A percentile compares a stretch with the other conserved stretches of the same genome.
Conservation (phyloP, 2,888 invertebrate genomes). For the Maniola hyperantus region DNA sequence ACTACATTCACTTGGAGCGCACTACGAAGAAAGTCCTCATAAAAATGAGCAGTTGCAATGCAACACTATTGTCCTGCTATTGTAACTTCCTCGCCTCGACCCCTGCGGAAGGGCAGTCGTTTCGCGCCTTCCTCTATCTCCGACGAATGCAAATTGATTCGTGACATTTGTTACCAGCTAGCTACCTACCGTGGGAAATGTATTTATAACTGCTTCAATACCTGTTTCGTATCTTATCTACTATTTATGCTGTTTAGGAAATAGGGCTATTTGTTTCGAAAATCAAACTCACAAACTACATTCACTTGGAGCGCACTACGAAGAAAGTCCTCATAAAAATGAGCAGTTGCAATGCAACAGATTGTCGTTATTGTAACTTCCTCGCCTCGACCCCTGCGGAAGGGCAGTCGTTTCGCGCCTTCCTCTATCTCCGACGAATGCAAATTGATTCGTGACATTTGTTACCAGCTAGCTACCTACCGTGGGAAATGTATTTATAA, state of each 20-base stretch:
- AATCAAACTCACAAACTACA: too few relatives aligned
- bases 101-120: slow-evolving; percentile 31
- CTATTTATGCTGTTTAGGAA: too few relatives aligned
- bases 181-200: too few relatives aligned
- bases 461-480: not conserved
- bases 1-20: too few relatives aligned
- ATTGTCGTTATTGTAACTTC: slow-evolving; percentile 28
- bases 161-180: not conserved
- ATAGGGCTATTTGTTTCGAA: too few relatives aligned
- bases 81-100: slow-evolving; percentile 30
- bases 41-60: not conserved
- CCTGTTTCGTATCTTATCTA: too few relatives aligned
- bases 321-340: too few relatives aligned
- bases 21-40: too few relatives aligned
- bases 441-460: slow-evolving; percentile 7
- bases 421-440: slow-evolving; percentile 13
- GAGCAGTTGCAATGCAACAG: not conserved
- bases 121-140: slow-evolving; percentile 20
- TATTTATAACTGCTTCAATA: too few relatives aligned
- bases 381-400: slow-evolving; percentile 30
- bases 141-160: slow-evolving; percentile 13
- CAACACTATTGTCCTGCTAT: slow-evolving; percentile 14
- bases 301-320: too few relatives aligned
- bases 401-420: slow-evolving; percentile 27
- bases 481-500: slow-evolving; percentile 2